Evolutionary conservation across 2,888 invertebrate species (phyloP).

Genomic region (Xestia xanthographa): DNA sequence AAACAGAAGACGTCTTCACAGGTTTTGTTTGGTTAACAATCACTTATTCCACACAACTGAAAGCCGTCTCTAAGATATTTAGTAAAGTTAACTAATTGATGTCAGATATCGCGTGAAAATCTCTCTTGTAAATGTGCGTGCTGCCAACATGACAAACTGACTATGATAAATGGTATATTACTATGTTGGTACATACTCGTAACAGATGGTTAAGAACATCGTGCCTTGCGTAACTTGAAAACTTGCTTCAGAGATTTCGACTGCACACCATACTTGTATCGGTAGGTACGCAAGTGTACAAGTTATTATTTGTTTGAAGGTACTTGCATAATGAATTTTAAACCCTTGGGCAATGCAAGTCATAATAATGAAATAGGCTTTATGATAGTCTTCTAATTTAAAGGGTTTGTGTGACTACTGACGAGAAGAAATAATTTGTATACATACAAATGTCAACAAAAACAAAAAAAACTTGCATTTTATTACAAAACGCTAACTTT

Average conservation of each 20-base stretch:
- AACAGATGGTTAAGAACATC: constrained; percentile 60
- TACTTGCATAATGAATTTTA: constrained; percentile 19
- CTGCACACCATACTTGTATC: constrained; percentile 12
- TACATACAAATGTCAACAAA: background rate
- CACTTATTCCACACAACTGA: constrained; percentile 6
- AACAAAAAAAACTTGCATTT: background rate
- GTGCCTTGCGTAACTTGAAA: constrained; percentile 60
- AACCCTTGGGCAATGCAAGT: constrained; percentile 2
- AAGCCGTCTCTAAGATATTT: constrained; percentile 27
- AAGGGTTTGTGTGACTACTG: background rate
- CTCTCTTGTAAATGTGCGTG: constrained; percentile 50
- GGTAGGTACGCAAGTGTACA: background rate
- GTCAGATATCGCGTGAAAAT: constrained; percentile 49
- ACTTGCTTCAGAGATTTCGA: constrained; percentile 57
- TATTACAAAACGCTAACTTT: too few species aligned
- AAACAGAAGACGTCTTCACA: background rate
- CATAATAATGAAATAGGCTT: constrained; percentile 9
- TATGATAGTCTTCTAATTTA: background rate
- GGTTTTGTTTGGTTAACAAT: background rate
- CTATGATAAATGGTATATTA: constrained; percentile 59
- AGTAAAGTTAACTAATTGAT: constrained; percentile 34
- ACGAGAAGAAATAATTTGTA: background rate
- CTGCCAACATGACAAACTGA: constrained; percentile 55
- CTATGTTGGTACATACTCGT: constrained; percentile 50
- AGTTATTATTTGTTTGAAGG: constrained; percentile 27